Evolutionary conservation across 2,797 vertebrate genomes (phyloP).

Genomic region (Chaunax sp.): DNA sequence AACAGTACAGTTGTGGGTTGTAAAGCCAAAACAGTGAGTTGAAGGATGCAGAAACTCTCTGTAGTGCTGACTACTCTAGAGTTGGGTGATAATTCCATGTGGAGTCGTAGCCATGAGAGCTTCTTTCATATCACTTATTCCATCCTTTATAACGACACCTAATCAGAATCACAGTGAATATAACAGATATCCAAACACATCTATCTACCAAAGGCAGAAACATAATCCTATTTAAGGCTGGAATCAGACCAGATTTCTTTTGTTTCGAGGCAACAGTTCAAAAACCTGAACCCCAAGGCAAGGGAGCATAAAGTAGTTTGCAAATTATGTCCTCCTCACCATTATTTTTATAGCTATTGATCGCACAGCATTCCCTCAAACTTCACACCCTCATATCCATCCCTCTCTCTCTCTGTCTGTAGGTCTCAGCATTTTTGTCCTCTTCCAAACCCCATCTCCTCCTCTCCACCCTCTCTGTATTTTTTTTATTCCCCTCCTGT

Average conservation of each 20-base stretch:
- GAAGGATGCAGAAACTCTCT: not conserved
- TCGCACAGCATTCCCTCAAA: conserved; percentile 1
- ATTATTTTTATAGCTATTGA: not conserved
- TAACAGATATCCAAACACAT: not conserved
- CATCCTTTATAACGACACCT: not conserved
- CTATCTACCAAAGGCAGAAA: not conserved
- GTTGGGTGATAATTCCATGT: not conserved
- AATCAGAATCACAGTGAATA: not conserved
- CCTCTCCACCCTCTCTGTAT: conserved; percentile 4
- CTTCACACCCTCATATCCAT: not conserved
- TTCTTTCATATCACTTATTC: not conserved
- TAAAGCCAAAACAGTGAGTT: not conserved
- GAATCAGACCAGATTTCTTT: not conserved
- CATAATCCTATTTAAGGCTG: not conserved
- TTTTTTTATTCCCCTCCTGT: conserved; percentile 50
- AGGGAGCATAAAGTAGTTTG: conserved; percentile 8
- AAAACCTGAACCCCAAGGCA: not conserved
- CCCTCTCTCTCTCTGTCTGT: too few species aligned
- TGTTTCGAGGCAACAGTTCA: not conserved
- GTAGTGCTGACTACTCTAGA: not conserved
- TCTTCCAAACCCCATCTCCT: not conserved
- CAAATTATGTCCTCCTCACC: not conserved
- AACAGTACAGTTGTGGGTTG: not conserved
- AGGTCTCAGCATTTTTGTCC: not conserved
- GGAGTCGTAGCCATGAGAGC: too few species aligned